A percentile compares a stretch with the other conserved stretches of the same genome.
Evolutionary conservation across 2,113 vertebrate species (phyloP).

Genomic region (Macaca mulatta): DNA sequence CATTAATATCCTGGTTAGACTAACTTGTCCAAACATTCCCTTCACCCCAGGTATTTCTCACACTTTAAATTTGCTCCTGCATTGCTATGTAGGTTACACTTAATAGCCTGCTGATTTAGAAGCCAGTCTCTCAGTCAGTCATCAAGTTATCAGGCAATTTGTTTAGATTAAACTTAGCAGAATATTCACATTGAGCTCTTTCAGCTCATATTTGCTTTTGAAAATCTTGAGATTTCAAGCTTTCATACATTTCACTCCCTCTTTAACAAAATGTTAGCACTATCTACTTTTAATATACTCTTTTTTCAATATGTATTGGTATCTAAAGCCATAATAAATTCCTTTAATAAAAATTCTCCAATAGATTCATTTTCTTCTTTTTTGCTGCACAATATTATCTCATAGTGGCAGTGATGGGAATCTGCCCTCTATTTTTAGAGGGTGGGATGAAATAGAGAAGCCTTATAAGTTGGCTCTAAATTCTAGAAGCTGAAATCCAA

Average conservation of each 20-base stretch:
- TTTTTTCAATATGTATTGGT: not conserved
- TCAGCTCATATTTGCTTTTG: not conserved
- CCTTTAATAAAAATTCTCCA: not conserved
- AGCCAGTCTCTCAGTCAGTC: not conserved
- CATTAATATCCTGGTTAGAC: not conserved
- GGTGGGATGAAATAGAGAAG: not conserved
- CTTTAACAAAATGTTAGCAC: not conserved
- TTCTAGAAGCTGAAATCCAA: not conserved
- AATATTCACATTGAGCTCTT: not conserved
- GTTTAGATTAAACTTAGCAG: not conserved
- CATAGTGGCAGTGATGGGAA: not conserved
- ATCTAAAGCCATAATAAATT: not conserved
- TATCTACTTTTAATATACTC: not conserved
- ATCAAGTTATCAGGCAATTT: not conserved
- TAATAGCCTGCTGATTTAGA: not conserved
- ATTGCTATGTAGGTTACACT: not conserved
- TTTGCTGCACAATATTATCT: not conserved
- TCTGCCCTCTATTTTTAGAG: not conserved
- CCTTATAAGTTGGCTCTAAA: not conserved
- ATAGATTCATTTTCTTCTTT: not conserved
- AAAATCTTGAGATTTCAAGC: slow-evolving; percentile 9
- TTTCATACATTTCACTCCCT: not conserved
- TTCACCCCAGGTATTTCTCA: not conserved
- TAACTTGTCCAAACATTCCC: not conserved
- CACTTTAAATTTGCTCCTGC: not conserved